Evolutionary conservation across 2,888 invertebrate genomes (phyloP), one percentile per base, ranked within the genome.

Genomic region (Odontothrips loti): DNA sequence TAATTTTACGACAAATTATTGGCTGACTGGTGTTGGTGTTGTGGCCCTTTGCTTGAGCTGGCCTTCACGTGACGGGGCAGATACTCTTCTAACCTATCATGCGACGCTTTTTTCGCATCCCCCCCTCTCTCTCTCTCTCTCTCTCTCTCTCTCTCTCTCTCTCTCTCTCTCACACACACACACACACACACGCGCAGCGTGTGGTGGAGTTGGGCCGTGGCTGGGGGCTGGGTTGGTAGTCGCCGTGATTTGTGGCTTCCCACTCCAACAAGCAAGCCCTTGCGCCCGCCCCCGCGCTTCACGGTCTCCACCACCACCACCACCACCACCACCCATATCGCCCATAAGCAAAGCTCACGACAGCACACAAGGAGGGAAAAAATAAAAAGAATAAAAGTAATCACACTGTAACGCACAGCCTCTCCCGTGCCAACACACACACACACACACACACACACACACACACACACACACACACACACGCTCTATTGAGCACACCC

Each of bases 181-280:
- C 34, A 43, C 3, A 43, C 34, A 6, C 34, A 43, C 34, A 6
- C 34, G 34, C 34, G 34, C 34, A 43, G 3, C 34, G 34, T 43
- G 34, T 6, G 34, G 34, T 15, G 58, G 58, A 58, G 20, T 58
- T 58, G 58, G 58, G 58, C 58, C 58, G 15, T 9, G 17, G 51
- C 51, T 6, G 51, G 34, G 34, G 34, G 34, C 34, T 2, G 34
- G 34, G 34, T 6, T 43, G 34, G 34, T 43, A 43, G 34, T 43
- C 34, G 6, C 23, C 68, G 68, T 75, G 68, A 75, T 75, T 75
- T 75, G 68, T 75, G 68, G 68, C 68, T 75, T 75, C 23, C 68
- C 68, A 75, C 68, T 75, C 68, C 68, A 75, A 75, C 23, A 58
- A 75, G 68, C 68, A 75, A 27, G 58, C 58, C 51, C 51, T 20